A percentile compares a stretch with the other conserved stretches of the same genome.
phyloP scores from a whole-genome alignment of 2,113 vertebrate genomes.

The Embiotoca jacksoni region DNA sequence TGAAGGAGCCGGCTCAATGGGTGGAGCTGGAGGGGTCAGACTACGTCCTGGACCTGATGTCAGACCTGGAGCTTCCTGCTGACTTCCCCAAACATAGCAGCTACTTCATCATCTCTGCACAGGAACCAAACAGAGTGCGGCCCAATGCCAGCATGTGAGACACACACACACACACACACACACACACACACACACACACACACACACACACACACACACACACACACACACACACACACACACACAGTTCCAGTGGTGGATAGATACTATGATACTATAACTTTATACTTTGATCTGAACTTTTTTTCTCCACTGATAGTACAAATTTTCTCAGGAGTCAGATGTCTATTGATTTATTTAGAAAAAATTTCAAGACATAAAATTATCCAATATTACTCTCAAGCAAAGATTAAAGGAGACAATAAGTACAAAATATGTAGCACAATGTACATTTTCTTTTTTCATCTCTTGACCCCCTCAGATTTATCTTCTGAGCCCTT shows the following conservation, averaged over 20 bases:
- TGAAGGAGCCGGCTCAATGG: constrained; percentile 91
- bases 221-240: neutral
- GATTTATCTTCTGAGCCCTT: neutral
- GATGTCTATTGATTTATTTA: too few species aligned
- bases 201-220: neutral
- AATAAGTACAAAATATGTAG: too few species aligned
- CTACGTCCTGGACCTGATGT: constrained; percentile 93
- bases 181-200: constrained; percentile 5
- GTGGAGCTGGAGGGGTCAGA: constrained; percentile 94
- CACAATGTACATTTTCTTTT: too few species aligned
- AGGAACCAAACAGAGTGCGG: constrained; percentile 74
- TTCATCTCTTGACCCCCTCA: neutral
- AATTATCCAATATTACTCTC: too few species aligned
- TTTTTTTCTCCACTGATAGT: too few species aligned
- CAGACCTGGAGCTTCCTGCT: constrained; percentile 89
- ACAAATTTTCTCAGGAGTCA: too few species aligned
- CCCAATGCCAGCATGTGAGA: constrained; percentile 87
- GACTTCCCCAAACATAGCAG: constrained; percentile 93
- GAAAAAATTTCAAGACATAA: too few species aligned
- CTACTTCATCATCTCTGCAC: constrained; percentile 91
- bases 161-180: constrained; percentile 23
- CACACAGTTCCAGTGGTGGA: too few species aligned
- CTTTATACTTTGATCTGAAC: too few species aligned
- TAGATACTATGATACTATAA: too few species aligned
- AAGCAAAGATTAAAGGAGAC: too few species aligned